Evolutionary conservation across 2,113 vertebrate genomes (phyloP).

Genomic region (Chrysemys picta): DNA sequence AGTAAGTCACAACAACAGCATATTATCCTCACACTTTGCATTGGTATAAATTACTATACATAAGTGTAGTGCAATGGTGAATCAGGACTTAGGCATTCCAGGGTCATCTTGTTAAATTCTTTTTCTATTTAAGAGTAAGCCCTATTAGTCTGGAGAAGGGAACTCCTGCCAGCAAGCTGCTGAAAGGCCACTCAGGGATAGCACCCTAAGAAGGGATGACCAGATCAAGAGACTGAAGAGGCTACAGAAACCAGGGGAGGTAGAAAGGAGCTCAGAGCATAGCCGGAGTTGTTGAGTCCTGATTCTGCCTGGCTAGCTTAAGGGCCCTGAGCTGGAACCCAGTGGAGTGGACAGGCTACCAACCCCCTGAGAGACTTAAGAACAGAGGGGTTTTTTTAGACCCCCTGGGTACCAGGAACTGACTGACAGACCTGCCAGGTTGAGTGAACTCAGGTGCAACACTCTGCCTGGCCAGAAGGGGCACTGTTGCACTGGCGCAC

Average conservation of each 20-base stretch:
- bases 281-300: not conserved
- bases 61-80: not conserved
- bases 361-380: not conserved
- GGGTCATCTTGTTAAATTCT: conserved; percentile 8
- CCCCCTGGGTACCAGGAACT: too few species aligned
- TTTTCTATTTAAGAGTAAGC: not conserved
- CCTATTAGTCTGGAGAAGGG: not conserved
- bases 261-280: not conserved
- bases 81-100: not conserved
- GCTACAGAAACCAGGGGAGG: not conserved
- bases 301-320: not conserved
- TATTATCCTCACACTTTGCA: too few species aligned
- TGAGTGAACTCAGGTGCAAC: too few species aligned
- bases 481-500: too few species aligned
- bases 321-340: not conserved
- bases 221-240: not conserved
- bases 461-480: too few species aligned
- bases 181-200: too few species aligned
- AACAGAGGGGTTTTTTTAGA: too few species aligned
- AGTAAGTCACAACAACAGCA: not conserved
- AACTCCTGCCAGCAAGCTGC: too few species aligned
- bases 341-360: not conserved
- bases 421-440: too few species aligned
- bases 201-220: not conserved
- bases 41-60: too few species aligned